phyloP scores from a whole-genome alignment of 2,797 vertebrate genomes.

The Eulemur albifrons region DNA sequence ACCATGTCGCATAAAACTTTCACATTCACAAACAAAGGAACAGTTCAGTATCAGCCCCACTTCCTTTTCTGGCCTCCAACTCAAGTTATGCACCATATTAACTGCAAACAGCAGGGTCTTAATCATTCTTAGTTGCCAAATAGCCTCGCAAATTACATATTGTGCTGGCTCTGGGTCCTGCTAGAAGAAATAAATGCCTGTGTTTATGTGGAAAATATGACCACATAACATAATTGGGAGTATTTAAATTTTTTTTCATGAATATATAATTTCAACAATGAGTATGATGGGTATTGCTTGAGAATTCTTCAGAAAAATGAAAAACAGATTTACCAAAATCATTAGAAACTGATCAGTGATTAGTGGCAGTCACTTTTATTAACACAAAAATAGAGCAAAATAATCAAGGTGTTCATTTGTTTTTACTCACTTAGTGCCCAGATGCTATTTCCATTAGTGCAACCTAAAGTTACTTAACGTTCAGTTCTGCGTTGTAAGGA shows the following conservation, averaged over 20 bases:
- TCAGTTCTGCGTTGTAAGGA: constrained; percentile 73
- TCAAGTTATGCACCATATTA: constrained; percentile 52
- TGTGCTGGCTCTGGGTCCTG: constrained; percentile 1
- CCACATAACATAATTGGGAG: constrained; percentile 54
- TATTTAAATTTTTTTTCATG: constrained; percentile 69
- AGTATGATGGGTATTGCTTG: constrained; percentile 32
- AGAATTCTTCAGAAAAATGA: constrained; percentile 60
- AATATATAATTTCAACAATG: constrained; percentile 68
- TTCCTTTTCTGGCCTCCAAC: constrained; percentile 51
- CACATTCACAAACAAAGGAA: constrained; percentile 49
- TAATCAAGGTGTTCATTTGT: constrained; percentile 72
- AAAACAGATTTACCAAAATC: constrained; percentile 63
- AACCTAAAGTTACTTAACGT: constrained; percentile 79
- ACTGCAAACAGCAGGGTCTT: constrained; percentile 67
- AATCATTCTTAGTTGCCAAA: constrained; percentile 61
- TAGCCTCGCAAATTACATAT: constrained; percentile 54
- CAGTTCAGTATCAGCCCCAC: not conserved
- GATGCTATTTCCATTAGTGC: constrained; percentile 77
- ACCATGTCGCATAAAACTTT: not conserved
- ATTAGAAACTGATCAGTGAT: constrained; percentile 52
- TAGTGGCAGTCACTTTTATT: constrained; percentile 40
- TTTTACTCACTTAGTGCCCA: constrained; percentile 69
- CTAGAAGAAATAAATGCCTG: constrained; percentile 62
- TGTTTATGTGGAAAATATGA: constrained; percentile 72
- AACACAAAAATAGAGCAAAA: constrained; percentile 55